These are phyloP conservation scores for Phalacrocorax pelagicus DNA, from an alignment of 2,113 vertebrate genomes.

Conservation along the genomic window DNA sequence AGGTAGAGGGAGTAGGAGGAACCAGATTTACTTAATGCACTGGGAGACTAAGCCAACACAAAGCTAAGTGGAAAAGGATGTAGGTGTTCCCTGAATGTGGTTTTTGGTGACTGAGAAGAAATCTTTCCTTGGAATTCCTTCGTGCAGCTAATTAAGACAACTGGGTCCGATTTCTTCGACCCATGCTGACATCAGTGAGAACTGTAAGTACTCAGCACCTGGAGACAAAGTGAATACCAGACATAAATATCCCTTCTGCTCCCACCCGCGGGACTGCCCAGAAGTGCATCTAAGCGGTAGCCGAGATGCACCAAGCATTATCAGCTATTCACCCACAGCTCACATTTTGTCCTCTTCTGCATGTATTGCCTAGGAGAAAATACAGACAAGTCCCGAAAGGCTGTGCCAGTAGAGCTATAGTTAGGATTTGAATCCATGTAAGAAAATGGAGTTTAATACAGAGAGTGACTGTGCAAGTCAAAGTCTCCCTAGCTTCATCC, in stretches of 20 bases:
- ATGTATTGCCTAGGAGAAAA: conserved; percentile 43
- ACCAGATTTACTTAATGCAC: not conserved
- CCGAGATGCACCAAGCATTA: not conserved
- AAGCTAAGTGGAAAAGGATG: conserved; percentile 9
- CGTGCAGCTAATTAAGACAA: conserved; percentile 65
- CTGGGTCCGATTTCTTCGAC: not conserved
- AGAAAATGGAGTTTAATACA: not conserved
- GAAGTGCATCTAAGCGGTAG: not conserved
- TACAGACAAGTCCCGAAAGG: conserved; percentile 17
- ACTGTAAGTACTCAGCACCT: conserved; percentile 54
- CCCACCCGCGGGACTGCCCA: not conserved
- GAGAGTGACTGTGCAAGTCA: conserved; percentile 25
- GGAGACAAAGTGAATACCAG: conserved; percentile 48
- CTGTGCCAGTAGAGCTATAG: conserved; percentile 18
- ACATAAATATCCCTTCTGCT: conserved; percentile 6
- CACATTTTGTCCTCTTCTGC: conserved; percentile 14
- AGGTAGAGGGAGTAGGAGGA: not conserved
- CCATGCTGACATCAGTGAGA: conserved; percentile 51
- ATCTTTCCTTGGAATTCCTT: conserved; percentile 64
- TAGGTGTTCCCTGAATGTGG: conserved; percentile 63
- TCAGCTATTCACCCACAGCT: conserved; percentile 16
- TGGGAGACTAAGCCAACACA: conserved; percentile 31
- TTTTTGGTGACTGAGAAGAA: conserved; percentile 68
- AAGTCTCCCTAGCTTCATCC: conserved; percentile 24
- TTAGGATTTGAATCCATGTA: not conserved